Evolutionary conservation across 1,140 invertebrate genomes (phyloP).

Genomic region (Lordiphosa collinella): DNA sequence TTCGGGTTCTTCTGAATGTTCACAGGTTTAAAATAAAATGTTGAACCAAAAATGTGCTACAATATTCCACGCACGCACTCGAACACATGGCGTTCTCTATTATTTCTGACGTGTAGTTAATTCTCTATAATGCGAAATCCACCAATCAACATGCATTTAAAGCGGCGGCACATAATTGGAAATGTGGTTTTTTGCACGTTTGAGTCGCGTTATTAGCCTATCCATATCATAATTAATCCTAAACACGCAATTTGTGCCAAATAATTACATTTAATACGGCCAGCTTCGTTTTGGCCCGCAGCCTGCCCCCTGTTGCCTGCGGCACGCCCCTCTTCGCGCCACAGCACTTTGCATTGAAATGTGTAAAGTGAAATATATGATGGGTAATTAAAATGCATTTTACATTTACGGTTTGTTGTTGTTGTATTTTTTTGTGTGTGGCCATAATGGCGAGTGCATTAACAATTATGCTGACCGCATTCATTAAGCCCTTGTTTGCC

Average conservation of each 20-base stretch:
- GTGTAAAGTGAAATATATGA: slow-evolving; percentile 71
- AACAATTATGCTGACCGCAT: slow-evolving; percentile 74
- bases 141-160: slow-evolving; percentile 48
- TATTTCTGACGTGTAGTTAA: slow-evolving; percentile 34
- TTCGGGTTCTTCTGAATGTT: neutral
- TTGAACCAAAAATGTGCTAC: slow-evolving; percentile 7
- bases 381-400: slow-evolving; percentile 75
- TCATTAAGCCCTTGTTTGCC: slow-evolving; percentile 48
- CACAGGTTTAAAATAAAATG: slow-evolving; percentile 18
- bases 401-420: slow-evolving; percentile 54
- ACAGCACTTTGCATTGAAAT: slow-evolving; percentile 66
- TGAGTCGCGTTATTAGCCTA: slow-evolving; percentile 63
- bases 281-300: slow-evolving; percentile 14
- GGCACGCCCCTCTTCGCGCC: neutral
- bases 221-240: slow-evolving; percentile 74
- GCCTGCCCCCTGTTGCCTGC: neutral
- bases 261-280: slow-evolving; percentile 73
- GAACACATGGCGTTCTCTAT: slow-evolving; percentile 14
- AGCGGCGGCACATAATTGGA: slow-evolving; percentile 56
- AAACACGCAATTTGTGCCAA: slow-evolving; percentile 75
- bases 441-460: slow-evolving; percentile 70
- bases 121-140: slow-evolving; percentile 54
- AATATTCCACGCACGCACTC: slow-evolving; percentile 51
- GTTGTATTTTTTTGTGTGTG: slow-evolving; percentile 32
- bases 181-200: slow-evolving; percentile 67